These are phyloP conservation scores for Smithornis capensis DNA, from an alignment of 2,113 vertebrate species.

Conservation along the genomic window DNA sequence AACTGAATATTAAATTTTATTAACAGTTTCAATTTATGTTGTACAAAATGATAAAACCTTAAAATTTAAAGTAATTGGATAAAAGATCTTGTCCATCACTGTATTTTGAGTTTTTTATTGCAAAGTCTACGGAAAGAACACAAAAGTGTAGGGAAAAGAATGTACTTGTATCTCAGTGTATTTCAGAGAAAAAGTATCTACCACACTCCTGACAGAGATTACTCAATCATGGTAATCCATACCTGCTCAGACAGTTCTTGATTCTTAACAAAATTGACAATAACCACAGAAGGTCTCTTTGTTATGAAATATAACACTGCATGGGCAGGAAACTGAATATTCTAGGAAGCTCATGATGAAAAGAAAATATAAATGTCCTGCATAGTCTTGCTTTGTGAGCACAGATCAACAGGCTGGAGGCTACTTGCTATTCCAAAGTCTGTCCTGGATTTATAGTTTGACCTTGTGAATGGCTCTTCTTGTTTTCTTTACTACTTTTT, in stretches of 20 bases:
- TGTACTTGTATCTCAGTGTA: not conserved
- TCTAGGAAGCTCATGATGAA: not conserved
- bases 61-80: not conserved
- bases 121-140: not conserved
- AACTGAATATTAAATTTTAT: not conserved
- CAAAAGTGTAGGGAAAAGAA: rapidly evolving
- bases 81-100: not conserved
- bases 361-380: not conserved
- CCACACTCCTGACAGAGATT: not conserved
- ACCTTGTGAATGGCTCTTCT: slow-evolving; percentile 6
- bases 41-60: not conserved
- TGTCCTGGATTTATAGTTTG: slow-evolving; percentile 6
- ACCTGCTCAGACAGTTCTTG: not conserved
- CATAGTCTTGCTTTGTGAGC: not conserved
- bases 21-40: not conserved
- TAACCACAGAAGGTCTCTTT: not conserved
- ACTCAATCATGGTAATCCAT: not conserved
- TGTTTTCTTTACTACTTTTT: slow-evolving; percentile 23
- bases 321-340: not conserved
- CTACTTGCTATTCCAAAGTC: not conserved
- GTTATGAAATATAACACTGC: not conserved
- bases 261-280: slow-evolving; percentile 29
- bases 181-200: not conserved
- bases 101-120: not conserved
- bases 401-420: not conserved